Percentiles rank a stretch among this genome's conserved stretches.
phyloP scores from a whole-genome alignment of 2,113 vertebrate genomes.

The Poeciliopsis prolifica region DNA sequence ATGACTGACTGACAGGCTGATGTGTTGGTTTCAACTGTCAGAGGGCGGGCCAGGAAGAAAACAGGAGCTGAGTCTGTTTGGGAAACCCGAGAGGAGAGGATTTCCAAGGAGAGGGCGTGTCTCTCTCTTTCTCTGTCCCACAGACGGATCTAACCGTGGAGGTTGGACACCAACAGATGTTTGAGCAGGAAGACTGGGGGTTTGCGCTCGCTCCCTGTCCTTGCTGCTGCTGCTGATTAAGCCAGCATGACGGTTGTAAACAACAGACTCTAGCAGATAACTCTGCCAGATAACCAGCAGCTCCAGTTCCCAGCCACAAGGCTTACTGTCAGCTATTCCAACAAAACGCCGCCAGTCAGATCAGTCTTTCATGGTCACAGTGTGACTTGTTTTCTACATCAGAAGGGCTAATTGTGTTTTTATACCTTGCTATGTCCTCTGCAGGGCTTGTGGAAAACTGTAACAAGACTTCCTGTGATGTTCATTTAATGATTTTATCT shows the following conservation, averaged over 20 bases:
- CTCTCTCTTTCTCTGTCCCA: constrained; percentile 39
- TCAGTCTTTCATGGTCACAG: too few relatives aligned
- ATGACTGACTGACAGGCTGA: not conserved
- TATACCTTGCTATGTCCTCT: too few relatives aligned
- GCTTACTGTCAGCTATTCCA: not conserved
- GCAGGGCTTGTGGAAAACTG: too few relatives aligned
- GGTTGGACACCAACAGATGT: constrained; percentile 35
- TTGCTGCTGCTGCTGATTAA: constrained; percentile 59
- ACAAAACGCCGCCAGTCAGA: too few relatives aligned
- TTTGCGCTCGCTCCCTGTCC: constrained; percentile 32
- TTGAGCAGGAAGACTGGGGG: constrained; percentile 49
- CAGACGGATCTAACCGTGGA: constrained; percentile 30
- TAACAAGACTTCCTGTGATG: too few relatives aligned
- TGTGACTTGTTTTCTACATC: not conserved
- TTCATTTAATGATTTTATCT: too few relatives aligned
- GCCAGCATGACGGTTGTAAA: constrained; percentile 40
- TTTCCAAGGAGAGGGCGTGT: constrained; percentile 55
- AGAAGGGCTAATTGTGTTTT: too few relatives aligned
- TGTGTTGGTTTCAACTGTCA: not conserved
- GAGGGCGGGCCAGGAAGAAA: constrained; percentile 16
- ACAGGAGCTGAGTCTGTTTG: constrained; percentile 14
- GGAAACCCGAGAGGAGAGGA: constrained; percentile 43
- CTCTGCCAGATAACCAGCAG: constrained; percentile 41
- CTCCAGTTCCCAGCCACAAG: constrained; percentile 28
- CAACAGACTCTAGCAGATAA: constrained; percentile 39